Conservation (phyloP, 2,797 vertebrate genomes). For the Periparus ater region DNA sequence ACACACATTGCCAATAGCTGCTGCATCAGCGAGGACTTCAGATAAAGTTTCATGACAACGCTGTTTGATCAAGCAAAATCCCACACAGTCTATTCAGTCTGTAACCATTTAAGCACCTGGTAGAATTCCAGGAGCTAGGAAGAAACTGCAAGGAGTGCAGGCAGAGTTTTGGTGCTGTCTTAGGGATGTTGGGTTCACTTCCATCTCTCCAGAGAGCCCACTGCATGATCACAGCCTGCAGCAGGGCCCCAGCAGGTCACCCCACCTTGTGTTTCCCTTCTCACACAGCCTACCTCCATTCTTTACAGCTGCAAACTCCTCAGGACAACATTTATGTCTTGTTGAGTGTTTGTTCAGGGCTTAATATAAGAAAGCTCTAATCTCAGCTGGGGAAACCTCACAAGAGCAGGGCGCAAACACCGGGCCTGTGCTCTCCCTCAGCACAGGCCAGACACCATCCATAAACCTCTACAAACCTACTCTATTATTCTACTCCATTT, state of each 20-base stretch:
- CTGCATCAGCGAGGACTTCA: background rate
- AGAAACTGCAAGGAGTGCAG: background rate
- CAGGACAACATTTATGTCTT: background rate
- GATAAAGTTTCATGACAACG: background rate
- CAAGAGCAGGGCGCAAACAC: background rate
- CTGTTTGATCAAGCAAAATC: background rate
- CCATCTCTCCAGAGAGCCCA: background rate
- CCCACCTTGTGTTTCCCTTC: background rate
- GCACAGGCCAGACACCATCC: background rate
- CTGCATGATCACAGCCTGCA: fast-evolving
- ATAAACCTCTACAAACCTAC: background rate
- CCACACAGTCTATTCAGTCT: background rate
- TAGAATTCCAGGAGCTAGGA: background rate
- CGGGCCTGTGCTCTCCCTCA: background rate
- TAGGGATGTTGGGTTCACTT: background rate
- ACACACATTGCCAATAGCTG: background rate
- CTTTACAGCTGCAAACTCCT: background rate
- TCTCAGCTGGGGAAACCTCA: background rate
- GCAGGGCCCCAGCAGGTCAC: background rate
- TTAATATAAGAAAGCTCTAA: background rate
- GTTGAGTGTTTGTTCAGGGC: background rate
- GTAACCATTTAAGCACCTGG: background rate
- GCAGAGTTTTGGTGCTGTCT: background rate
- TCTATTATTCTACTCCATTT: background rate
- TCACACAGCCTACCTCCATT: fast-evolving